These are phyloP conservation scores for Bergia puertoricense DNA, from an alignment of 92 coral and sea anemone genomes.

Conservation along the genomic window DNA sequence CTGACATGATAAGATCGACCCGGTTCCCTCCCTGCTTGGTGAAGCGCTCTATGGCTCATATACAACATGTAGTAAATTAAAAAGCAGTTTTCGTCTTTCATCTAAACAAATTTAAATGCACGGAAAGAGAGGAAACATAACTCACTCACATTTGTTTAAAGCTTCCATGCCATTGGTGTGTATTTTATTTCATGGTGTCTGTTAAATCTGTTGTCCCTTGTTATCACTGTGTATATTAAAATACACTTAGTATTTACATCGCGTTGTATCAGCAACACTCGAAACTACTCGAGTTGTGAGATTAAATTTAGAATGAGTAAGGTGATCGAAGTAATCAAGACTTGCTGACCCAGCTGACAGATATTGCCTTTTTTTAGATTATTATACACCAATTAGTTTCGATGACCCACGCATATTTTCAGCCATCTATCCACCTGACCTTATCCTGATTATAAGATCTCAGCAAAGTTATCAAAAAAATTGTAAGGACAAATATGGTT, in stretches of 20 bases:
- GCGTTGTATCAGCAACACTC: slow-evolving; percentile 19
- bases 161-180: neutral
- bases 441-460: neutral
- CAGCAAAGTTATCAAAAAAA: slow-evolving; percentile 6
- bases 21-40: neutral
- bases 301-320: slow-evolving; percentile 17
- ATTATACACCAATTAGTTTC: slow-evolving; percentile 20
- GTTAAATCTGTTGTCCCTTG: neutral
- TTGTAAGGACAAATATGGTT: neutral
- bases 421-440: neutral
- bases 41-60: neutral
- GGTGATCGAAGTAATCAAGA: slow-evolving; percentile 7
- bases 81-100: neutral
- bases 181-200: neutral
- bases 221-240: slow-evolving; percentile 7
- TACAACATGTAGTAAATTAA: neutral
- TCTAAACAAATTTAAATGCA: neutral
- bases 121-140: neutral
- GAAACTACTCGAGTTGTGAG: neutral
- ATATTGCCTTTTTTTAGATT: neutral
- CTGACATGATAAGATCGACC: neutral
- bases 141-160: neutral
- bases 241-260: neutral
- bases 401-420: neutral
- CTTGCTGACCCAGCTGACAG: slow-evolving; percentile 12